Base-by-base conservation (phyloP, 2,113 vertebrate genomes). In the Trematocara marginatum region DNA sequence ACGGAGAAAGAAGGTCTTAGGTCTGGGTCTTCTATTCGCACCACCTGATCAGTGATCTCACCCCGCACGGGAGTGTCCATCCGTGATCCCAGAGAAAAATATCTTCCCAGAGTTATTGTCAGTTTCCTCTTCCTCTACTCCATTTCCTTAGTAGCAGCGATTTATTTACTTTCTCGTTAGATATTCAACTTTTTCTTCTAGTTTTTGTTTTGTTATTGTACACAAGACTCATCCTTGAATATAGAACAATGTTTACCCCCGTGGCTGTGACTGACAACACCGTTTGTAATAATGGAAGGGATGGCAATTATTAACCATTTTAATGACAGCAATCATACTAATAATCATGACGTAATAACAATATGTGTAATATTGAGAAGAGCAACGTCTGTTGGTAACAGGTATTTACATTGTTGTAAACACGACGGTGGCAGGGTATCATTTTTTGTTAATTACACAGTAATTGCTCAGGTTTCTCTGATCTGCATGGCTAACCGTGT, bases 381-480 rank as follows among this genome's bases (percentile, higher is more conserved):
- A 95, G 90, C 90, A 92, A 95, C 87, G 93, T 95, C 81, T 88
- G 92, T 91, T 90, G 88, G 93, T 88, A 94, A 94, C 92, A 92
- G 86, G 90, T 95, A 95, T 96, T 95, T 96, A 93, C 95, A 96
- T 81, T 90, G 88, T 93, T 95, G 93, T 96, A 95, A 95, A 95
- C 90, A 71, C 84, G 91, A 93, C 83, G 47, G 91, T 92, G 90
- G 90, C 88, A 93, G 92, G 92, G 91, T 95, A 79, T 89, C 40
- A 10, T 49, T 89, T 95, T 95, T 89, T 89, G 56, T 88, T 96
- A 95, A 95, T 96, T 96, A 95, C 96, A 96, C 92, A 96, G 96
- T 96, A 96, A 97, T 96, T 95, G 94, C 93, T 96, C 91, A 94
- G 93, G 92, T 92, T 85, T 94, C 90, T 93, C 86, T 92, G 86